Base-by-base conservation (phyloP, 2,888 invertebrate species). In the Cephus nigrinus region DNA sequence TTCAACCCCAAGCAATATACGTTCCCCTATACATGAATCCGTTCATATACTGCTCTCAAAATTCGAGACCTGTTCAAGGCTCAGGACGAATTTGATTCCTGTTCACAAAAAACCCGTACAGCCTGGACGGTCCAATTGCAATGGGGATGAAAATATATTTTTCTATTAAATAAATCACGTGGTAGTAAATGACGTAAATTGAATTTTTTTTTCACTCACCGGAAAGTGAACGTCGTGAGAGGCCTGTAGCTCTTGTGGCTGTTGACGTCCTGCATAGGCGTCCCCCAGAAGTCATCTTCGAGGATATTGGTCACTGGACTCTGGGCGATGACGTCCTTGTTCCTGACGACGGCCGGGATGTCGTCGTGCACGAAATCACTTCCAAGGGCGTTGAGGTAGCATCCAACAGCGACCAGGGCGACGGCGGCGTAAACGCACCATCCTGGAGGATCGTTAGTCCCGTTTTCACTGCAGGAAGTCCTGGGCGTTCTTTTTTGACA, bases 351-450 rank as follows among this genome's bases (percentile, higher is more conserved):
- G 68, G 97, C 97, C 79, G 96, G 96, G 83, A 97, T 94, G 90
- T 97, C 97, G 89, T 97, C 97, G 92, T 97, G 97, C 82, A 97
- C 97, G 89, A 97, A 97, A 90, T 97, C 96, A 74, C 96, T 96
- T 84, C 93, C 93, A 83, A 96, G 92, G 77, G 96, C 95, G 91
- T 96, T 96, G 73, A 94, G 92, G 91, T 96, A 96, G 84, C 95
- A 95, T 75, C 94, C 92, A 32, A 95, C 92, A 31, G 96, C 95
- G 15, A 95, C 95, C 40, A 94, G 92, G 76, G 94, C 93, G 74
- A 96, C 95, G 33, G 95, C 91, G 32, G 93, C 92, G 88, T 95
- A 95, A 77, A 94, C 92, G 80, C 93, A 93, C 94, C 94, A 94
- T 76, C 94, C 94, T 1, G 88, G 89, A 74, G 89, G 89, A 76